phyloP scores from a whole-genome alignment of 2,797 vertebrate genomes.

The Echeneis naucrates region DNA sequence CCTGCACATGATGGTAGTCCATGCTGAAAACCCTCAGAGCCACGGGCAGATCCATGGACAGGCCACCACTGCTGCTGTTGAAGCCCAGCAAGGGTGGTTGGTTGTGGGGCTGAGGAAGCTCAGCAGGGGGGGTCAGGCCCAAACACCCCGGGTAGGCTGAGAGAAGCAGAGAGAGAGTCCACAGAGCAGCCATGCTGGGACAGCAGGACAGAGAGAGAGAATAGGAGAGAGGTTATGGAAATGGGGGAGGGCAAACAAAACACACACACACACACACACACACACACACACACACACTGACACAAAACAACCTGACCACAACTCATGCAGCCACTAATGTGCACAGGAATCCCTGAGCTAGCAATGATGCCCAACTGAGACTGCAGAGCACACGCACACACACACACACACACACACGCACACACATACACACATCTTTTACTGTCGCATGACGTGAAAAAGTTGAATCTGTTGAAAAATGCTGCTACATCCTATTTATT shows the following conservation, averaged over 20 bases:
- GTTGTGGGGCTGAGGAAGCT: conserved; percentile 47
- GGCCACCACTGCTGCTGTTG: conserved; percentile 56
- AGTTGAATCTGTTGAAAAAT: background rate
- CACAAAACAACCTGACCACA: conserved; percentile 50
- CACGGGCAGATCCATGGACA: conserved; percentile 56
- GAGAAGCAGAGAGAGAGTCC: conserved; percentile 52
- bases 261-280: conserved; percentile 38
- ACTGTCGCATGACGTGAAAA: background rate
- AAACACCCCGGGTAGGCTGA: conserved; percentile 35
- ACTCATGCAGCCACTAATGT: conserved; percentile 73
- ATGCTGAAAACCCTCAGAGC: conserved; percentile 80
- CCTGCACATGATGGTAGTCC: conserved; percentile 88
- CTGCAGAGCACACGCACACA: conserved; percentile 36
- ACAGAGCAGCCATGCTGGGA: conserved; percentile 67
- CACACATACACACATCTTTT: too few relatives aligned
- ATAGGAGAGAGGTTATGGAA: conserved; percentile 42
- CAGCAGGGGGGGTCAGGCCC: conserved; percentile 39
- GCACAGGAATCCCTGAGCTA: conserved; percentile 82
- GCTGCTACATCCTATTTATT: background rate
- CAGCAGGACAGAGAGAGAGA: conserved; percentile 46
- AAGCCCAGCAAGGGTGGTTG: conserved; percentile 35
- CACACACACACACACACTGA: conserved; percentile 39
- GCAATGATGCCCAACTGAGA: conserved; percentile 66
- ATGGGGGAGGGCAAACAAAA: conserved; percentile 29
- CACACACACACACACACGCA: conserved; percentile 20